A percentile compares a stretch with the other conserved stretches of the same genome.
These are phyloP conservation scores for Calephelis virginiensis DNA, from an alignment of 1,140 invertebrate genomes.

Conservation along the genomic window DNA sequence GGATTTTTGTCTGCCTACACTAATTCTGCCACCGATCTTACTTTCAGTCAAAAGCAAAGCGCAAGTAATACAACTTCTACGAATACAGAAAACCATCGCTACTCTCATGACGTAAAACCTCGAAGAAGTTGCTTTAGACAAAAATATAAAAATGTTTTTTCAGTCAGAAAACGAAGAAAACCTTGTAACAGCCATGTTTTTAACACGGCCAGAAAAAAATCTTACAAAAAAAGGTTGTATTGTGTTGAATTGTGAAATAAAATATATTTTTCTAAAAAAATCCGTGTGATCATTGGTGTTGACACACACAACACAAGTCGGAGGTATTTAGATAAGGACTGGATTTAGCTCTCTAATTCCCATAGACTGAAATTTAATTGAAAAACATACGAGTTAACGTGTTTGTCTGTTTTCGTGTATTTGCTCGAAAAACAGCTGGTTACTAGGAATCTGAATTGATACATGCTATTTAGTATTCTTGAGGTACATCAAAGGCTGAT, in stretches of 20 bases:
- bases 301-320: too few species aligned
- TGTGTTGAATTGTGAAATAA: neutral
- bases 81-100: conserved; percentile 20
- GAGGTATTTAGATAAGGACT: too few species aligned
- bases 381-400: too few species aligned
- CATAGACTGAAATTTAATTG: too few species aligned
- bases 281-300: too few species aligned
- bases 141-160: conserved; percentile 50
- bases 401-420: too few species aligned
- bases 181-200: conserved; percentile 19
- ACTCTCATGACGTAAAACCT: conserved; percentile 31
- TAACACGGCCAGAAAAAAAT: conserved; percentile 24
- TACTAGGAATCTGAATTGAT: too few species aligned
- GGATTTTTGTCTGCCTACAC: conserved; percentile 31
- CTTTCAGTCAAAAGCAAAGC: conserved; percentile 8
- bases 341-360: too few species aligned
- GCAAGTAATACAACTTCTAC: neutral
- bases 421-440: too few species aligned
- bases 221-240: conserved; percentile 20
- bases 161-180: conserved; percentile 42
- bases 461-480: too few species aligned
- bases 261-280: too few species aligned
- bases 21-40: conserved; percentile 29
- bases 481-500: too few species aligned
- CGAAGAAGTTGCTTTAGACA: conserved; percentile 39